These are phyloP conservation scores for Anabacerthia variegaticeps DNA, from an alignment of 2,797 vertebrate species.

Conservation along the genomic window DNA sequence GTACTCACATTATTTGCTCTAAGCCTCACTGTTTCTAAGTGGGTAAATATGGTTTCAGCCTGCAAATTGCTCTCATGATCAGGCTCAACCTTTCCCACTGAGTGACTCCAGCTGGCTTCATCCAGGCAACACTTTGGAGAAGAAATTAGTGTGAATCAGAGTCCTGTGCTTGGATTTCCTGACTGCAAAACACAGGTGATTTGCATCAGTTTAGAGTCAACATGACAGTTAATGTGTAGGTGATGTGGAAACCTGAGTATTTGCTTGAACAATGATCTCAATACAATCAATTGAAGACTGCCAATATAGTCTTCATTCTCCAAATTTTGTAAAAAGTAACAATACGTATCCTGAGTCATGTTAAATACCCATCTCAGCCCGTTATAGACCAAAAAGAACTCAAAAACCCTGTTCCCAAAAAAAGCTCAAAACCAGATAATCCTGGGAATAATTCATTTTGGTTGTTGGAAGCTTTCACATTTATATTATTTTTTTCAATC, in stretches of 20 bases:
- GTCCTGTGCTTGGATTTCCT: neutral
- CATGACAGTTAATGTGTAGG: neutral
- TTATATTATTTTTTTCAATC: neutral
- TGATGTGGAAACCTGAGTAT: neutral
- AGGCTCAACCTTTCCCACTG: neutral
- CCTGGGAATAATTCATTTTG: neutral
- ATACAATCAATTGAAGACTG: neutral
- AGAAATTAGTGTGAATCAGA: neutral
- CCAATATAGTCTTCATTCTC: neutral
- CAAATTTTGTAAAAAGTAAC: neutral
- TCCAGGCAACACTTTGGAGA: neutral
- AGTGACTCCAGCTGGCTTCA: neutral
- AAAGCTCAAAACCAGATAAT: neutral
- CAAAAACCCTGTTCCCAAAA: fast-evolving
- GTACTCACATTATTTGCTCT: neutral
- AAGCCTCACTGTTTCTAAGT: neutral
- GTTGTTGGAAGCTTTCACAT: neutral
- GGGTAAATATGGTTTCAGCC: neutral
- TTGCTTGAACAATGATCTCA: neutral
- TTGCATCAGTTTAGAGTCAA: neutral
- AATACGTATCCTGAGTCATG: neutral
- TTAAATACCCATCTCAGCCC: neutral
- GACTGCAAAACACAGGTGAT: neutral
- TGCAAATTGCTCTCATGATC: neutral
- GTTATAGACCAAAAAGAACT: neutral